Conservation (phyloP, 2,113 vertebrate genomes). For the Cranoglanis bouderius region DNA sequence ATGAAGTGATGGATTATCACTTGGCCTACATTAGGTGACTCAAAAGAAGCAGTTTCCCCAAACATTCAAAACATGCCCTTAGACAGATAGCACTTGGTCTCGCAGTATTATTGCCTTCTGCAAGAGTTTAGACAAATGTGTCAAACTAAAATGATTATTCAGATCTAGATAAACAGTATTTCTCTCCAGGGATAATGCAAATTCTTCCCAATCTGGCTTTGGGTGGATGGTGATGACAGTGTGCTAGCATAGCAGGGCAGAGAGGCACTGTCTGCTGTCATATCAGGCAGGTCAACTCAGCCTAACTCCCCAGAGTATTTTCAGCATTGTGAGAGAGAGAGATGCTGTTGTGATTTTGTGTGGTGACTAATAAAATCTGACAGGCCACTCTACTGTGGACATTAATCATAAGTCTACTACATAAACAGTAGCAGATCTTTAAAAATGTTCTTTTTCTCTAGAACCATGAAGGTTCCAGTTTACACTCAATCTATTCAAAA, state of each 20-base stretch:
- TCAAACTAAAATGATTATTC: not conserved
- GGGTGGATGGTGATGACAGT: not conserved
- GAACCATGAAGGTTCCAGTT: not conserved
- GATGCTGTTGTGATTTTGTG: not conserved
- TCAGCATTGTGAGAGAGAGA: not conserved
- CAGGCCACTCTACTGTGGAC: not conserved
- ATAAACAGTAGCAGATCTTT: not conserved
- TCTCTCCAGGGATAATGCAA: not conserved
- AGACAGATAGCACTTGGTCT: not conserved
- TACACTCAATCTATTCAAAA: not conserved
- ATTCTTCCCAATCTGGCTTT: not conserved
- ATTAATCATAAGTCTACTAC: not conserved
- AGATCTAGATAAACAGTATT: not conserved
- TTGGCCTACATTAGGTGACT: not conserved
- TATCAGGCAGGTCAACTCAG: not conserved
- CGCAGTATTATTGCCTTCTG: not conserved
- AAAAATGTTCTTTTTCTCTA: not conserved
- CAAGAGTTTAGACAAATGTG: not conserved
- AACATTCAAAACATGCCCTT: not conserved
- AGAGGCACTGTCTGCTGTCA: not conserved
- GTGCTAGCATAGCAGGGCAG: not conserved
- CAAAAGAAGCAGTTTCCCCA: not conserved
- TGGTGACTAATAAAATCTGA: not conserved
- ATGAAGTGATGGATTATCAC: not conserved
- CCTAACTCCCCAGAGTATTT: not conserved